A percentile compares a stretch with the other conserved stretches of the same genome.
Conservation (phyloP, 2,888 invertebrate species). For the Epinotia brunnichana region DNA sequence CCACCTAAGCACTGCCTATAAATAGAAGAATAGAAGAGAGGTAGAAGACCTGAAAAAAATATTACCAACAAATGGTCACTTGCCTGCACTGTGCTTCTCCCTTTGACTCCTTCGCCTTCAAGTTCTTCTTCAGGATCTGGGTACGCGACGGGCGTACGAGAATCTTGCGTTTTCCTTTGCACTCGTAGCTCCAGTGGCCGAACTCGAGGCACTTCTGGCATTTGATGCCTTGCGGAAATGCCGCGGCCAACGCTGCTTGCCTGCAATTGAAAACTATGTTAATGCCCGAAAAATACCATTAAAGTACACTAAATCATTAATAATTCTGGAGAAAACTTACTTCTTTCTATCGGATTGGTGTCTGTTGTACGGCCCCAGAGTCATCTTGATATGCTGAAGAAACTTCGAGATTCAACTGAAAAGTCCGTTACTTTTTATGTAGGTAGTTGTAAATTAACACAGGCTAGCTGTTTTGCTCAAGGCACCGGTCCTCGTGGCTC, state of each 20-base stretch:
- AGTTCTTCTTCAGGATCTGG: conserved; percentile 88
- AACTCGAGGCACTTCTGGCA: conserved; percentile 97
- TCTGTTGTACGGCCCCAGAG: conserved; percentile 78
- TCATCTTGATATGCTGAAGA: conserved; percentile 59
- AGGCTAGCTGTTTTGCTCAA: conserved; percentile 17
- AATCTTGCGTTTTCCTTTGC: conserved; percentile 94
- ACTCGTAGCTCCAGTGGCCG: conserved; percentile 98
- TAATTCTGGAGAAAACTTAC: conserved; percentile 56
- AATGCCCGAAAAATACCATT: conserved; percentile 33
- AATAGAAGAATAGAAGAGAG: conserved; percentile 31
- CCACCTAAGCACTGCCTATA: neutral
- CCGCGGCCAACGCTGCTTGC: conserved; percentile 84
- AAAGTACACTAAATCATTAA: conserved; percentile 20
- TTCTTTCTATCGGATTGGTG: conserved; percentile 77
- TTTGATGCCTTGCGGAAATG: conserved; percentile 89
- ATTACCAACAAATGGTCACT: conserved; percentile 25
- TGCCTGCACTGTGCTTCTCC: conserved; percentile 74
- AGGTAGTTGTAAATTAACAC: conserved; percentile 27
- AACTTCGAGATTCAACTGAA: conserved; percentile 23
- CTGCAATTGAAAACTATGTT: conserved; percentile 59
- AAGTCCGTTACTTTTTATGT: conserved; percentile 31
- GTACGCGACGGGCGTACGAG: conserved; percentile 93
- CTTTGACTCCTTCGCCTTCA: conserved; percentile 70
- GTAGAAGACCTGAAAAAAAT: conserved; percentile 4
- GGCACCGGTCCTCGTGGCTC: conserved; percentile 31